Conservation (phyloP, 1,140 invertebrate genomes). For the Drosophila fuyamai region DNA sequence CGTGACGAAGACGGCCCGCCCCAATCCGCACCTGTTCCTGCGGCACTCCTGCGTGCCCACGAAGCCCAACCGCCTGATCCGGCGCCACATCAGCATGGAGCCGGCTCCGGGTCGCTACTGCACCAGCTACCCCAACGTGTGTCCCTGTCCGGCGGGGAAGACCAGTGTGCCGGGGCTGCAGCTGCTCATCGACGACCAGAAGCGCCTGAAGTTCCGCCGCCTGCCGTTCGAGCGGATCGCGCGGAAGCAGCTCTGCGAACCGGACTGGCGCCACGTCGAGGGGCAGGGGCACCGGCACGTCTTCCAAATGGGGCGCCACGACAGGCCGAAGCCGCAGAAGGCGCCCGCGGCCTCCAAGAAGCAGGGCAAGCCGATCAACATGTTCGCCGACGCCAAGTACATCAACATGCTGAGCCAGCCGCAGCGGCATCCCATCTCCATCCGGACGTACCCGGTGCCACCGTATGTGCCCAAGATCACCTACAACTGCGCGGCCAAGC, state of each 20-base stretch:
- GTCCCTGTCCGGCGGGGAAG: constrained; percentile 50
- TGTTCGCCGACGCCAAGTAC: constrained; percentile 76
- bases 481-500: constrained; percentile 70
- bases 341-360: constrained; percentile 33
- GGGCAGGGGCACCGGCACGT: constrained; percentile 59
- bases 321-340: constrained; percentile 23
- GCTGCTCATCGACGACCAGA: constrained; percentile 61
- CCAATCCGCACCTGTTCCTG: constrained; percentile 71
- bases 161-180: constrained; percentile 42
- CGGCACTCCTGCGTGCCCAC: constrained; percentile 56
- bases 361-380: constrained; percentile 49
- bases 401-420: constrained; percentile 70
- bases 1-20: background rate
- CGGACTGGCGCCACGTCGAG: constrained; percentile 68
- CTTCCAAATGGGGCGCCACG: constrained; percentile 43
- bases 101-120: constrained; percentile 70
- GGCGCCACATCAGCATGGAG: constrained; percentile 56
- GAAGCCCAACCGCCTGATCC: constrained; percentile 8
- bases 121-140: constrained; percentile 51
- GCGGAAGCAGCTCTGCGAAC: constrained; percentile 35
- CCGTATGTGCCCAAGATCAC: constrained; percentile 50
- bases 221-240: constrained; percentile 58
- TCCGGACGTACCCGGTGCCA: constrained; percentile 13
- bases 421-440: constrained; percentile 20
- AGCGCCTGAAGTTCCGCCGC: constrained; percentile 69